A percentile compares a stretch with the other conserved stretches of the same genome.
phyloP scores from a whole-genome alignment of 2,888 invertebrate genomes.

The Synergus umbraculus region DNA sequence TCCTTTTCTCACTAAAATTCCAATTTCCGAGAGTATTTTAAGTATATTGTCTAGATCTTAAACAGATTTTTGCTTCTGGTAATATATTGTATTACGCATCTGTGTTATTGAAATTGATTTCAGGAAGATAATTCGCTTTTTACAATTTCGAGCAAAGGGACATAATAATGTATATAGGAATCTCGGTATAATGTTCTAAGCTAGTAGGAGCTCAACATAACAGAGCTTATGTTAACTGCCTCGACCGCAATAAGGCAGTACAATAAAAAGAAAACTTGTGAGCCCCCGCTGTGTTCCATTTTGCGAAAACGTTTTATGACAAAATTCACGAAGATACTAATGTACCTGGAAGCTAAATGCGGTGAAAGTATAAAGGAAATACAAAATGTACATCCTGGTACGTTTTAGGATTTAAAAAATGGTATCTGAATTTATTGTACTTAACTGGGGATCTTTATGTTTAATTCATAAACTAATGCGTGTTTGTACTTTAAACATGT shows the following conservation, averaged over 20 bases:
- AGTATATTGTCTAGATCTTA: not conserved
- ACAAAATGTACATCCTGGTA: too few species aligned
- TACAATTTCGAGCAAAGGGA: not conserved
- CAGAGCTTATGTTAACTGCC: constrained; percentile 28
- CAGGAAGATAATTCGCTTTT: not conserved
- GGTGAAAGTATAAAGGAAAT: not conserved
- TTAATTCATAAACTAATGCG: too few species aligned
- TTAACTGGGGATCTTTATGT: too few species aligned
- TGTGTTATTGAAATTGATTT: not conserved
- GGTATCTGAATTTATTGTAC: too few species aligned
- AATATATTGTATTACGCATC: not conserved
- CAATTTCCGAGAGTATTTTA: too few species aligned
- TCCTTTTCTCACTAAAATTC: too few species aligned
- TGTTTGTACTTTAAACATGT: too few species aligned
- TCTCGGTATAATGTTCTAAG: constrained; percentile 3
- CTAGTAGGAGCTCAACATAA: constrained; percentile 30
- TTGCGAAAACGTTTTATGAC: constrained; percentile 15
- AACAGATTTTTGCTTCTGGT: not conserved
- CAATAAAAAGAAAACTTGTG: constrained; percentile 25
- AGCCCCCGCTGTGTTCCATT: constrained; percentile 26
- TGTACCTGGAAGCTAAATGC: constrained; percentile 4
- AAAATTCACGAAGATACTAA: constrained; percentile 3
- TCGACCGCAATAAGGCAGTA: constrained; percentile 14
- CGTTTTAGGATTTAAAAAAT: too few species aligned
- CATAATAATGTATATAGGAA: not conserved